Conservation (phyloP, 2,888 invertebrate species). For the Ornithoptera priamus region DNA sequence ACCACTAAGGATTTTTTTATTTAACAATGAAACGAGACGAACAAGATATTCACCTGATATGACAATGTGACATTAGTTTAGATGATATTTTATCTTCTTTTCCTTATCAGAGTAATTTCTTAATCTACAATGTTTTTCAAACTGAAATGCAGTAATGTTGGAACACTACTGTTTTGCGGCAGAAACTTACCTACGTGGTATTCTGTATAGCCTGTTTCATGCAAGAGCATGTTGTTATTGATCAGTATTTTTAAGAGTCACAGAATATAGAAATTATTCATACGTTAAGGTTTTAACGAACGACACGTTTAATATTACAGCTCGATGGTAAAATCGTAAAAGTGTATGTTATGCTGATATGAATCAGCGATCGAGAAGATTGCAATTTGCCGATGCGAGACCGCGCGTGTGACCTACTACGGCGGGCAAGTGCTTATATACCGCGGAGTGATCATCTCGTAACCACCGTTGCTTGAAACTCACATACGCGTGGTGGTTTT, state of each 20-base stretch:
- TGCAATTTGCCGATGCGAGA: conserved; percentile 20
- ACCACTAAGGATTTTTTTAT: no score
- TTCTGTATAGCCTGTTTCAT: no score
- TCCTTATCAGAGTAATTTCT: no score
- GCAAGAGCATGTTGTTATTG: no score
- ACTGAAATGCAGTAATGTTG: no score
- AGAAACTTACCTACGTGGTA: no score
- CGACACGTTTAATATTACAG: conserved; percentile 22
- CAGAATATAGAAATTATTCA: background rate
- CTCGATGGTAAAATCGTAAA: conserved; percentile 21
- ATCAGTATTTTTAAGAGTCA: background rate
- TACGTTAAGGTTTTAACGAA: conserved; percentile 4
- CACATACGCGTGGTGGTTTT: conserved; percentile 15
- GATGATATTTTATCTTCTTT: no score
- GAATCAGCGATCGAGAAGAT: conserved; percentile 27
- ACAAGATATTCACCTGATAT: no score
- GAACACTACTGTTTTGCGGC: no score
- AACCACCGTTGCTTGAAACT: conserved; percentile 21
- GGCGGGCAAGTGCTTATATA: conserved; percentile 12
- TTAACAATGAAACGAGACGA: no score
- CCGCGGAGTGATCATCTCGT: conserved; percentile 23
- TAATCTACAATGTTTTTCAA: no score
- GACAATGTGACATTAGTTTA: no score
- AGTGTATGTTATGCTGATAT: conserved; percentile 22
- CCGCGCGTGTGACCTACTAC: conserved; percentile 22